A percentile compares a stretch with the other conserved stretches of the same genome.
These are phyloP conservation scores for Trematocara zebra DNA, from an alignment of 2,113 vertebrate genomes.

Conservation along the genomic window DNA sequence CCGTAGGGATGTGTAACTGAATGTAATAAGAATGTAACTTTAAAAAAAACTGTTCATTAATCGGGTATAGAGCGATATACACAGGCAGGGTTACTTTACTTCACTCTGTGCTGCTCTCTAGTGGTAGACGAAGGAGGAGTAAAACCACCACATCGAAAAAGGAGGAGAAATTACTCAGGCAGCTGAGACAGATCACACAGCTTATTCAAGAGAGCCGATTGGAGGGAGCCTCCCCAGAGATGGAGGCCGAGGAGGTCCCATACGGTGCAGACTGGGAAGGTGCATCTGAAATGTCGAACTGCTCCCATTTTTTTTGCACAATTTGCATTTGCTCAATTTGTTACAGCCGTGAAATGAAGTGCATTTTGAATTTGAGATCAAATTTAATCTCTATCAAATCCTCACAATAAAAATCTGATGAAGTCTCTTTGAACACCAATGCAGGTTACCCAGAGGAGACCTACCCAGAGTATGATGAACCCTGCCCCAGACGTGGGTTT, in stretches of 20 bases:
- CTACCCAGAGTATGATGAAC: slow-evolving; percentile 78
- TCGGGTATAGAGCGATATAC: background rate
- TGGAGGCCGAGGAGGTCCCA: slow-evolving; percentile 89
- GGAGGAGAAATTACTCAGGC: slow-evolving; percentile 82
- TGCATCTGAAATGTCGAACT: background rate
- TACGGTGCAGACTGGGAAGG: slow-evolving; percentile 92
- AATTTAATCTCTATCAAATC: background rate
- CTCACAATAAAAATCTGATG: background rate
- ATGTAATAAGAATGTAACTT: background rate
- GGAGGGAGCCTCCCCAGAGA: slow-evolving; percentile 86
- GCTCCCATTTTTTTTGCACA: background rate
- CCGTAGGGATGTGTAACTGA: background rate
- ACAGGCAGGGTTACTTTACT: background rate
- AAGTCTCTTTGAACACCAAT: slow-evolving; percentile 30
- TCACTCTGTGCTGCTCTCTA: slow-evolving; percentile 21
- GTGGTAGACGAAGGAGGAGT: slow-evolving; percentile 61
- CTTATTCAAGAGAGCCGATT: slow-evolving; percentile 86
- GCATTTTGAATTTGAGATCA: background rate
- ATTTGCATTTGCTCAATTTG: background rate
- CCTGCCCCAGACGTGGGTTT: slow-evolving; percentile 48
- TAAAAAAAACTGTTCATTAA: background rate
- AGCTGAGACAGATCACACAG: slow-evolving; percentile 84
- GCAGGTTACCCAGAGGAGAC: slow-evolving; percentile 94
- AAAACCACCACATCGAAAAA: slow-evolving; percentile 77
- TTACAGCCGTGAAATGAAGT: background rate